Base-by-base conservation (phyloP, 2,113 vertebrate species). In the Tenrec ecaudatus region DNA sequence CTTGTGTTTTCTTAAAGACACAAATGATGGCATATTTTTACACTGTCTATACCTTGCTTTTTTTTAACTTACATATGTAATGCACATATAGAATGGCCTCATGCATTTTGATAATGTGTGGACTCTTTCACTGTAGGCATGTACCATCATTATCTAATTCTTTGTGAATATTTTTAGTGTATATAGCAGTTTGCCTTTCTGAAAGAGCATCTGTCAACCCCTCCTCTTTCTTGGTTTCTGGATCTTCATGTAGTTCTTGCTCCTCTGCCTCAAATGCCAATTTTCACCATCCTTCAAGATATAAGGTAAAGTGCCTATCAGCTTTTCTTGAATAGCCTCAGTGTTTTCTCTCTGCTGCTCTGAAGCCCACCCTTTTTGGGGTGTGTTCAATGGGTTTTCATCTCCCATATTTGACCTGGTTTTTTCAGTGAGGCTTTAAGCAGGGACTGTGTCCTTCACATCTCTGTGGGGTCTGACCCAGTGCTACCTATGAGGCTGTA, bases 311-410 rank as follows among this genome's bases (percentile, higher is more conserved):
- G 31, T 89, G 33, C 38, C 47, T 86, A 16, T 40, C 36, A 6
- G 36, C 66, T 16, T 69, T 85, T 79, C 25, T 43, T 78, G 43
- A 47, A 40, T 23, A 91, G 85, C 16, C 14, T 57, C 6, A 1
- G 3, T 57, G 25, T 14, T 79, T 83, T 90, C 31, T 91, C 43
- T 33, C 22, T 33, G 75, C 47, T 76, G 82, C 76, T 86, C 92
- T 86, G 40, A 60, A 89, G 7, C 6, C 10, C 4, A n/a, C 0
- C 31, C 8, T 62, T 89, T 53, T 84, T 66, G 83, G 47, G 89
- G 76, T 85, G 88, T 90, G 60, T 89, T 80, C 47, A 25, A 78
- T 82, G 88, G 33, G 12, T 22, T 79, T 62, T 95, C 47, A 79
- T 88, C 91, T 43, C 27, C 64, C 73, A 78, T 2, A 6, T 82